Percentiles rank a stretch among this genome's conserved stretches.
These are phyloP conservation scores for Hypomecis punctinalis DNA, from an alignment of 2,888 invertebrate species.

Conservation along the genomic window DNA sequence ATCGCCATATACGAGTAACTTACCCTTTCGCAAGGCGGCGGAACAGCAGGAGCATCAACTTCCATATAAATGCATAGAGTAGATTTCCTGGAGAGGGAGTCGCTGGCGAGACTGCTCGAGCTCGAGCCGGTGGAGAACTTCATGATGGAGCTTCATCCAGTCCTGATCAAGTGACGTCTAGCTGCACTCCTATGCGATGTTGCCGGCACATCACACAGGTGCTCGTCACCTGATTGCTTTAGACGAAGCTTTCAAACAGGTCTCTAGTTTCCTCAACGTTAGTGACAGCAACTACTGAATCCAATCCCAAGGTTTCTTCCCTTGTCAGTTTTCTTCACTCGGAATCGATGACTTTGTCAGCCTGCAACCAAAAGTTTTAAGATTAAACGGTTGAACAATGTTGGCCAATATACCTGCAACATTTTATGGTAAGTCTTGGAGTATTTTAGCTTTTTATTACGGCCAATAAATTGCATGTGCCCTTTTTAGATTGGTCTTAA, in stretches of 20 bases:
- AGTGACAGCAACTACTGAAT: slow-evolving; percentile 52
- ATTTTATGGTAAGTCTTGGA: slow-evolving; percentile 8
- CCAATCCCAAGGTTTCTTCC: slow-evolving; percentile 55
- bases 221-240: slow-evolving; percentile 46
- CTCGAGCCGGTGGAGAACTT: slow-evolving; percentile 87
- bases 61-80: slow-evolving; percentile 88
- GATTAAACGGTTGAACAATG: slow-evolving; percentile 43
- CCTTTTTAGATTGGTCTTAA: slow-evolving; percentile 1
- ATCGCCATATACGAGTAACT: slow-evolving; percentile 47
- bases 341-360: slow-evolving; percentile 63
- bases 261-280: slow-evolving; percentile 40
- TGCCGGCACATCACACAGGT: slow-evolving; percentile 79
- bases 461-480: slow-evolving; percentile 8
- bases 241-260: not conserved
- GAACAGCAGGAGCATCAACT: slow-evolving; percentile 75
- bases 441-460: slow-evolving; percentile 20
- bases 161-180: slow-evolving; percentile 74
- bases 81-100: slow-evolving; percentile 87
- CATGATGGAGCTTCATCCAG: slow-evolving; percentile 72
- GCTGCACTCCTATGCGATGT: slow-evolving; percentile 73
- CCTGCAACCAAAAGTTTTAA: slow-evolving; percentile 66
- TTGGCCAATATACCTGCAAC: slow-evolving; percentile 24
- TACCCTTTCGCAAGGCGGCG: slow-evolving; percentile 83
- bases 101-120: slow-evolving; percentile 87
- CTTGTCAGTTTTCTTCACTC: slow-evolving; percentile 51